Evolutionary conservation across 2,113 vertebrate genomes (phyloP).

Genomic region (Gymnobelideus leadbeateri): DNA sequence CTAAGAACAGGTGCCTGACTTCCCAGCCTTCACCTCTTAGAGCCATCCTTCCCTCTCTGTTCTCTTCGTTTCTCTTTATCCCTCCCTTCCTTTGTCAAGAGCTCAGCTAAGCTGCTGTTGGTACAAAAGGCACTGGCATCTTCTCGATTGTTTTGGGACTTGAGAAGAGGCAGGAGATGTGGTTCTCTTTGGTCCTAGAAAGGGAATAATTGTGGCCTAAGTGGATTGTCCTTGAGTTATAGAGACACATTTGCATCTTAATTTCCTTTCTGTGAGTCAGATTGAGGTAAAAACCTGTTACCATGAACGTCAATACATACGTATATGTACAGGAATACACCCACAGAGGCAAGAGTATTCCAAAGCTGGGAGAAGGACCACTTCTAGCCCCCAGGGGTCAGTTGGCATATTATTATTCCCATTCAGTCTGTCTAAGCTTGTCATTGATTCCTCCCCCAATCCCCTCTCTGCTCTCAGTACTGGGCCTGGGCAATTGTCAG

Average conservation of each 20-base stretch:
- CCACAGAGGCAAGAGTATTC: neutral
- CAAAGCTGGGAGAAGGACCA: neutral
- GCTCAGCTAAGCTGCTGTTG: conserved; percentile 39
- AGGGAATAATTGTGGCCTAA: neutral
- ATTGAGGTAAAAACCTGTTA: neutral
- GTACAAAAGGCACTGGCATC: neutral
- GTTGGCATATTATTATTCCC: neutral
- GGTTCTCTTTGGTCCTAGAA: neutral
- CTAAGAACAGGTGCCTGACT: neutral
- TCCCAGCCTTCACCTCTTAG: conserved; percentile 56
- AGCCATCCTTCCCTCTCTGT: neutral
- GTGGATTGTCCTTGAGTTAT: neutral
- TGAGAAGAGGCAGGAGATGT: neutral
- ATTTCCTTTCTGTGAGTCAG: neutral
- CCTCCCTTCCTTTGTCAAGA: conserved; percentile 57
- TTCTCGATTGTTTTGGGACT: neutral
- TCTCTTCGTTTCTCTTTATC: neutral
- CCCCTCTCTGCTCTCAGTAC: neutral
- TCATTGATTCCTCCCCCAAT: neutral
- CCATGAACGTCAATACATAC: neutral
- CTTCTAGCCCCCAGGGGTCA: neutral
- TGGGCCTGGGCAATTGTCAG: neutral
- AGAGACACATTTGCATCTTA: neutral
- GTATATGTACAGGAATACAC: neutral
- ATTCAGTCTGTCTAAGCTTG: neutral